A percentile compares a stretch with the other conserved stretches of the same genome.
Conservation (phyloP, 2,888 invertebrate species). For the Criorhina ranunculi region DNA sequence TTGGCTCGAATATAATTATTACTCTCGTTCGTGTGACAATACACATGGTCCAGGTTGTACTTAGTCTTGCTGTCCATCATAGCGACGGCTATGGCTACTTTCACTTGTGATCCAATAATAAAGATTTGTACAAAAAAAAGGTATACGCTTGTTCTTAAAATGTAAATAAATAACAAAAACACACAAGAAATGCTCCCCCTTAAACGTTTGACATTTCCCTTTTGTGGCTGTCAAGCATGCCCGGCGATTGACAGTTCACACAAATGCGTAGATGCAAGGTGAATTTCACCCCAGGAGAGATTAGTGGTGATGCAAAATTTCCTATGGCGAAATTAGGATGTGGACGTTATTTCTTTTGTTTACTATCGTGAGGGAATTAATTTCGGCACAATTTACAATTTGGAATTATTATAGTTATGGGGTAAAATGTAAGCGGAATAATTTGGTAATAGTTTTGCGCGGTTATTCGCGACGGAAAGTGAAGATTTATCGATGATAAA, state of each 20-base stretch:
- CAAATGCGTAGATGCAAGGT: conserved; percentile 73
- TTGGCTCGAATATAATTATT: conserved; percentile 79
- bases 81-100: conserved; percentile 62
- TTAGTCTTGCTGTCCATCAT: conserved; percentile 79
- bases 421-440: conserved; percentile 3
- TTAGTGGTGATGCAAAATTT: conserved; percentile 66
- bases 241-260: conserved; percentile 66
- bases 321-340: conserved; percentile 50
- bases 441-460: conserved; percentile 23
- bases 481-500: conserved; percentile 40
- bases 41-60: conserved; percentile 81
- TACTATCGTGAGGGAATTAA: conserved; percentile 53
- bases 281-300: conserved; percentile 59
- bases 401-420: background rate
- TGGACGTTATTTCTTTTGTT: conserved; percentile 58
- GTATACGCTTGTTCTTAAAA: conserved; percentile 15
- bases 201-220: conserved; percentile 63
- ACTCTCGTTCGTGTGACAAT: conserved; percentile 80
- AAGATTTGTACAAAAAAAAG: background rate
- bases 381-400: conserved; percentile 16
- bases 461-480: conserved; percentile 13
- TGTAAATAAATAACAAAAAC: conserved; percentile 71
- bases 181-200: conserved; percentile 41
- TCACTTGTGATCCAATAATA: conserved; percentile 71
- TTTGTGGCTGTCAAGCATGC: conserved; percentile 50